Percentiles rank a stretch among this genome's conserved stretches.
Conservation (phyloP, 2,888 invertebrate genomes). For the Allolobophora icterica region DNA sequence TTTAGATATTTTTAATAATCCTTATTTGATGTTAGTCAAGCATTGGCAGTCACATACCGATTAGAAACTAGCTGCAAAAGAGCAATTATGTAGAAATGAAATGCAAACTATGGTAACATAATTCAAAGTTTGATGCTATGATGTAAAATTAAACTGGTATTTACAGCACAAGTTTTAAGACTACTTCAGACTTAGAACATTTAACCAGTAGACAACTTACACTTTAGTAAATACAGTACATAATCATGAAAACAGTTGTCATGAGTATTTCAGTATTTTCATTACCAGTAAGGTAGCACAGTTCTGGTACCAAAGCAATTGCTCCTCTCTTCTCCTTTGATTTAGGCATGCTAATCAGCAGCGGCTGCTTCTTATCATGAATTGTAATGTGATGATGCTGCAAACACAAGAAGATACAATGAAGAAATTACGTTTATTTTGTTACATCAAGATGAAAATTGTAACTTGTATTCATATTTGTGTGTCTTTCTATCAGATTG, state of each 20-base stretch:
- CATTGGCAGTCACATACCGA: too few species aligned
- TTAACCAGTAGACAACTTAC: too few species aligned
- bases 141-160: too few species aligned
- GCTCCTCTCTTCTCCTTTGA: constrained; percentile 72
- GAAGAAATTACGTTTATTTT: background rate
- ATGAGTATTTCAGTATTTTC: background rate
- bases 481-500: too few species aligned
- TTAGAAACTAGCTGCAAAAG: too few species aligned
- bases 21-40: too few species aligned
- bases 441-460: background rate
- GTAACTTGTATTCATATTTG: background rate
- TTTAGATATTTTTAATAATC: too few species aligned
- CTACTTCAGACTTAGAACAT: too few species aligned
- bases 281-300: constrained; percentile 81
- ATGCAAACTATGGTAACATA: too few species aligned
- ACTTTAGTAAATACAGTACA: background rate
- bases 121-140: too few species aligned
- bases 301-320: constrained; percentile 81
- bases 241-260: background rate
- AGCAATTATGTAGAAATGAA: too few species aligned
- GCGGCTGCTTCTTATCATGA: constrained; percentile 75
- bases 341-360: constrained; percentile 75
- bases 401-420: background rate
- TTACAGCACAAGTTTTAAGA: too few species aligned
- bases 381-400: constrained; percentile 65